Base-by-base conservation (phyloP, 2,113 vertebrate genomes). In the Lutjanus erythropterus region DNA sequence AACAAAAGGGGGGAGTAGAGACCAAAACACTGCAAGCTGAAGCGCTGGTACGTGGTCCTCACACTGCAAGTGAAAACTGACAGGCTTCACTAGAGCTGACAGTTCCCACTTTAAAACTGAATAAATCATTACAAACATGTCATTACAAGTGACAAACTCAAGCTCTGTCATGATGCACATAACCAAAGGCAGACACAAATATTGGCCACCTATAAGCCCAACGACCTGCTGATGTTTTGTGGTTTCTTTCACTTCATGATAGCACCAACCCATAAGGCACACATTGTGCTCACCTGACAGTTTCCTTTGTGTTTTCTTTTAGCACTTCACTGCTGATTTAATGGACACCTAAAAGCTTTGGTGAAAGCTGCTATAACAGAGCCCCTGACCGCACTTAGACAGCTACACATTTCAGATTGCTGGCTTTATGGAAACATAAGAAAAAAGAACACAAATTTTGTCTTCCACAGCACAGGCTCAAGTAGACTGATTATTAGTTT, bases 261-360 rank as follows among this genome's bases (percentile, higher is more conserved):
- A 41, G 44, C 58, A 44, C 7, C 18, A 52, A 70, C 11, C 10
- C 35, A 9, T 10, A 56, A 62, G n/a, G 6, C 6, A 47, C 29
- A 77, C 42, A 44, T 3, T 23, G 39, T 56, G 64, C 25, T 75
- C 47, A 42, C 41, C 44, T 60, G 49, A 47, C 25, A 11, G 35
- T 58, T 80, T 14, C 18, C 52, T 31, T 65, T 25, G 23, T 39
- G 27, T 46, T 41, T 61, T 47, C 47, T 53, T 59, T 60, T 65
- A n/a, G 64, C 23, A 68, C 60, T 83, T 75, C 42, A 12, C 44
- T 72, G 50, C 83, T 33, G 71, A 79, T 69, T 80, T 90, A 75
- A 88, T 80, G 73, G 42, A 25, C 69, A 31, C 67, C 60, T 78
- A 83, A 88, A 73, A 75, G 79, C 66, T 72, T 80, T 61, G 52